A percentile compares a stretch with the other conserved stretches of the same genome.
Evolutionary conservation across 2,113 vertebrate genomes (phyloP).

Genomic region (Megalops atlanticus): DNA sequence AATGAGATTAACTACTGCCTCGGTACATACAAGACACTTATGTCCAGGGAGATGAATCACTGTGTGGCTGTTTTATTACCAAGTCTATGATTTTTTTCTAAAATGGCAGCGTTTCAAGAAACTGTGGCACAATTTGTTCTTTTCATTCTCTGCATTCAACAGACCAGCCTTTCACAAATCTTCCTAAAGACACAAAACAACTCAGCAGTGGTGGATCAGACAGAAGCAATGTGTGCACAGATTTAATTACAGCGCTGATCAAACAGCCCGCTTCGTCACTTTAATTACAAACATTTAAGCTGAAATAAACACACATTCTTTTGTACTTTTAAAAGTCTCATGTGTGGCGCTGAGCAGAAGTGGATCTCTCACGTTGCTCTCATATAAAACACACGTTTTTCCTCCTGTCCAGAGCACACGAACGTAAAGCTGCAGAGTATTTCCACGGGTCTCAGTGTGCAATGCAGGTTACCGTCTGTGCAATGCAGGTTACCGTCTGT

Average conservation of each 20-base stretch:
- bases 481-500: conserved; percentile 55
- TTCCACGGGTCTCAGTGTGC: no score
- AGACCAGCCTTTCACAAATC: conserved; percentile 42
- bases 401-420: no score
- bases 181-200: conserved; percentile 40
- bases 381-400: no score
- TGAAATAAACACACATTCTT: no score
- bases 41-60: conserved; percentile 51
- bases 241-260: neutral
- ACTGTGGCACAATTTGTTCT: conserved; percentile 53
- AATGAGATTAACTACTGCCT: conserved; percentile 51
- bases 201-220: conserved; percentile 42
- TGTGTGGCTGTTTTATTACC: conserved; percentile 50
- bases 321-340: no score
- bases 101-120: conserved; percentile 55
- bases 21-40: conserved; percentile 8
- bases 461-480: conserved; percentile 56
- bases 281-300: neutral
- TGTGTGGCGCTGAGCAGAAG: no score
- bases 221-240: neutral
- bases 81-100: conserved; percentile 33
- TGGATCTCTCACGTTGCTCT: no score
- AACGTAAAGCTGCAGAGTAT: no score
- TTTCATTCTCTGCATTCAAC: conserved; percentile 35
- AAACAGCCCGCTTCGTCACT: no score